Conservation (phyloP, 1,140 invertebrate genomes). For the Episyrphus balteatus region DNA sequence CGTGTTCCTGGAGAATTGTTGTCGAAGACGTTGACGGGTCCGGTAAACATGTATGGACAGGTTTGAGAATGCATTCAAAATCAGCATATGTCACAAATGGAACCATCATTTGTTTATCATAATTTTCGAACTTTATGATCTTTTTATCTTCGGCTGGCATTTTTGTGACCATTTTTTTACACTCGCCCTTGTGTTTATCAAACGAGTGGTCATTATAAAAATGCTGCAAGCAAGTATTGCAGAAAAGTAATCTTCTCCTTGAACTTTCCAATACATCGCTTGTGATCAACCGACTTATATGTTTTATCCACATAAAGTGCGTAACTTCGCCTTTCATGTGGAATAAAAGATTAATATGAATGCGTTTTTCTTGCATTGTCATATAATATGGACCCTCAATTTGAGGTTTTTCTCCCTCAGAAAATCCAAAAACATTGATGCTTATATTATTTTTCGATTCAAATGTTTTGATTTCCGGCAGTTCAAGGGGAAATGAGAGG, state of each 20-base stretch:
- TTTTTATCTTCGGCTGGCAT: conserved; percentile 12
- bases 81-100: conserved; percentile 30
- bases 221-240: conserved; percentile 16
- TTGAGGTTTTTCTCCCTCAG: neutral
- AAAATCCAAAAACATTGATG: conserved; percentile 6
- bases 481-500: conserved; percentile 7
- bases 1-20: conserved; percentile 1
- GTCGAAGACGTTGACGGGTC: neutral
- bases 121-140: conserved; percentile 19
- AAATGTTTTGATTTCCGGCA: conserved; percentile 6
- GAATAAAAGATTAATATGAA: conserved; percentile 7
- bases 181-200: conserved; percentile 10
- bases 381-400: neutral
- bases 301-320: conserved; percentile 12
- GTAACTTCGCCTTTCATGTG: conserved; percentile 4
- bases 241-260: too few relatives aligned
- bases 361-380: neutral
- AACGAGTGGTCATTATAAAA: conserved; percentile 12
- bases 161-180: conserved; percentile 10
- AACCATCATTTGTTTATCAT: conserved; percentile 8
- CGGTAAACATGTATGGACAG: neutral
- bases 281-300: conserved; percentile 14
- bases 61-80: conserved; percentile 24
- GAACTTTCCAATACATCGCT: conserved; percentile 13
- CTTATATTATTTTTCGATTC: conserved; percentile 10